Conservation (phyloP, 2,888 invertebrate species). For the Chrysolina haemoptera region DNA sequence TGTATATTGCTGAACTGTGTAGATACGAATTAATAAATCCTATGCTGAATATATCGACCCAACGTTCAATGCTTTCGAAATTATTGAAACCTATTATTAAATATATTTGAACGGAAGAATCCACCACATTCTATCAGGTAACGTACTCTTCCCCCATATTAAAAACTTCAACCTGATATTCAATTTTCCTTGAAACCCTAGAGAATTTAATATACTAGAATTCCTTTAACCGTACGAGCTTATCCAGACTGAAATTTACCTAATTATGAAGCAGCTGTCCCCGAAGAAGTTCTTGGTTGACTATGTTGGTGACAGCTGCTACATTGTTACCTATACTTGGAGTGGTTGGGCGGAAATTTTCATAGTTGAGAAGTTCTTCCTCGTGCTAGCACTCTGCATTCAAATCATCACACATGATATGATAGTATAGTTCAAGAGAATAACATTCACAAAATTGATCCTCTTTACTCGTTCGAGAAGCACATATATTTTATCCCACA, state of each 20-base stretch:
- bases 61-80: too few relatives aligned
- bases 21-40: too few relatives aligned
- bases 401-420: constrained; percentile 6
- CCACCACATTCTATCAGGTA: constrained; percentile 1
- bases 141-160: not conserved
- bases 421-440: not conserved
- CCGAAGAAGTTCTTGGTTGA: constrained; percentile 53
- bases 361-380: constrained; percentile 17
- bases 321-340: constrained; percentile 53
- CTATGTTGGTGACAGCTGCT: constrained; percentile 59
- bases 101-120: not conserved
- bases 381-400: not conserved
- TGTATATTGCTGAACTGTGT: too few relatives aligned
- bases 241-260: constrained; percentile 32
- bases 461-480: not conserved
- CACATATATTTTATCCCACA: not conserved
- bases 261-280: constrained; percentile 55
- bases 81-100: not conserved
- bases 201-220: constrained; percentile 4
- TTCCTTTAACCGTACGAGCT: constrained; percentile 13
- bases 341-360: not conserved
- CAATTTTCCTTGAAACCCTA: not conserved
- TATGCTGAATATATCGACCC: too few relatives aligned
- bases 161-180: not conserved
- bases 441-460: not conserved